These are phyloP conservation scores for Bombus confusus DNA, from an alignment of 1,140 invertebrate genomes.

Conservation along the genomic window DNA sequence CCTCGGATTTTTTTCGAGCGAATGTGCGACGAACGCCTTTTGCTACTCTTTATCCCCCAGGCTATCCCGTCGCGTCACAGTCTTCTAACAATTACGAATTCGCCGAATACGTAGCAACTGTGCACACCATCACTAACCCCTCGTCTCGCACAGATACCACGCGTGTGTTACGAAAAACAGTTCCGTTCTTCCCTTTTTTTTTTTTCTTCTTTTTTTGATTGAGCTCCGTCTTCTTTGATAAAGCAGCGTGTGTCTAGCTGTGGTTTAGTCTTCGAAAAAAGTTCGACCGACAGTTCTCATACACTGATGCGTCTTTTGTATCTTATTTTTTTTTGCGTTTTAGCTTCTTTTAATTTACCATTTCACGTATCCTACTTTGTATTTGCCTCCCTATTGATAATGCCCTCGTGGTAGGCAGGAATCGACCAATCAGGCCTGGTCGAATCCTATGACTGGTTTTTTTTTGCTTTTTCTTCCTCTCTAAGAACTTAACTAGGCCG, in stretches of 20 bases:
- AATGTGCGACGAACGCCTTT: constrained; percentile 61
- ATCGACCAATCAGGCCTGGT: constrained; percentile 63
- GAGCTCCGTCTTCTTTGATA: constrained; percentile 71
- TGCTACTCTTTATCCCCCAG: constrained; percentile 15
- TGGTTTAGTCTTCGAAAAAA: constrained; percentile 50
- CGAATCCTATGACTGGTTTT: constrained; percentile 82
- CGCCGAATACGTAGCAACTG: constrained; percentile 21
- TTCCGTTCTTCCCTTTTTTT: constrained; percentile 43
- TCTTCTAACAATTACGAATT: constrained; percentile 64
- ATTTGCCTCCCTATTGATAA: constrained; percentile 72
- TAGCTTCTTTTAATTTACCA: no score
- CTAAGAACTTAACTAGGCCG: constrained; percentile 76
- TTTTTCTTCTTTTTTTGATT: constrained; percentile 72
- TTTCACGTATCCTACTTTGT: constrained; percentile 50
- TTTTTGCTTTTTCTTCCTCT: constrained; percentile 57
- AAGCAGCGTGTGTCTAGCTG: constrained; percentile 42
- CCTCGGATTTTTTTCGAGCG: constrained; percentile 74
- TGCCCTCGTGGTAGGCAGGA: constrained; percentile 82
- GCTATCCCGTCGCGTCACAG: constrained; percentile 59
- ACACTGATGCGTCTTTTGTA: background rate
- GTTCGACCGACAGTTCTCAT: background rate
- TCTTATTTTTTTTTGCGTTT: background rate
- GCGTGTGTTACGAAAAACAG: constrained; percentile 51
- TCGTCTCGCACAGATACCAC: constrained; percentile 49
- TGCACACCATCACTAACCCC: constrained; percentile 53